Conservation (phyloP, 2,888 invertebrate genomes). For the Melanostoma scalare region DNA sequence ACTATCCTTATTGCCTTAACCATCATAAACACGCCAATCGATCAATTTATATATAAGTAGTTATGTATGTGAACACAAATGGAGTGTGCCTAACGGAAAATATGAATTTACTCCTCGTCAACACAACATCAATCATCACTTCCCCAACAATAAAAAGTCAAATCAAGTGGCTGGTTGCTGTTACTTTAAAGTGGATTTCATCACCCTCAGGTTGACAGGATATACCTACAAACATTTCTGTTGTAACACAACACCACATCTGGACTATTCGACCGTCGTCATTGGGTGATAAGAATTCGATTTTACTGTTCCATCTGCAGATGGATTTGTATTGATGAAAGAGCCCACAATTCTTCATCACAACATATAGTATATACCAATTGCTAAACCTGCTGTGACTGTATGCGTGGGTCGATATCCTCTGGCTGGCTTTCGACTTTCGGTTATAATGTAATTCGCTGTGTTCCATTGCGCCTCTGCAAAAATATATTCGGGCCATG, state of each 20-base stretch:
- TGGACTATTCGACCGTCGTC: constrained; percentile 9
- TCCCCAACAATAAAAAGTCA: constrained; percentile 28
- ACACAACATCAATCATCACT: constrained; percentile 40
- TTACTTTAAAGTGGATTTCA: constrained; percentile 36
- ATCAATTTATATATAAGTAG: constrained; percentile 26
- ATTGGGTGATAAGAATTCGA: constrained; percentile 45
- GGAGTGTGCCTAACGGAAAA: constrained; percentile 48
- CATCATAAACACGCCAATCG: constrained; percentile 57
- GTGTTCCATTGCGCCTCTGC: constrained; percentile 47
- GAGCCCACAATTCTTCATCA: constrained; percentile 3
- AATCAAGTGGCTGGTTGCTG: constrained; percentile 7
- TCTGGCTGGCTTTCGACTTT: neutral
- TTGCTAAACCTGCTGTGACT: constrained; percentile 39
- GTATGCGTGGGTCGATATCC: constrained; percentile 37
- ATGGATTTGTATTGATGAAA: constrained; percentile 24
- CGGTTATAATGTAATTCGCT: constrained; percentile 2
- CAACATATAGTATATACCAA: neutral
- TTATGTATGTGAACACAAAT: neutral
- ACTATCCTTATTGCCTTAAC: constrained; percentile 44
- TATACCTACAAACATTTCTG: neutral
- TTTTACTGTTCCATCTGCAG: constrained; percentile 38
- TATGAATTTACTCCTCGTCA: constrained; percentile 55
- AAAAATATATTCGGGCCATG: constrained; percentile 65
- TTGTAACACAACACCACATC: constrained; percentile 51
- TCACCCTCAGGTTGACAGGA: constrained; percentile 59